These are phyloP conservation scores for Caenorhabditis wallacei DNA, from an alignment of 2,888 invertebrate genomes.

Conservation along the genomic window DNA sequence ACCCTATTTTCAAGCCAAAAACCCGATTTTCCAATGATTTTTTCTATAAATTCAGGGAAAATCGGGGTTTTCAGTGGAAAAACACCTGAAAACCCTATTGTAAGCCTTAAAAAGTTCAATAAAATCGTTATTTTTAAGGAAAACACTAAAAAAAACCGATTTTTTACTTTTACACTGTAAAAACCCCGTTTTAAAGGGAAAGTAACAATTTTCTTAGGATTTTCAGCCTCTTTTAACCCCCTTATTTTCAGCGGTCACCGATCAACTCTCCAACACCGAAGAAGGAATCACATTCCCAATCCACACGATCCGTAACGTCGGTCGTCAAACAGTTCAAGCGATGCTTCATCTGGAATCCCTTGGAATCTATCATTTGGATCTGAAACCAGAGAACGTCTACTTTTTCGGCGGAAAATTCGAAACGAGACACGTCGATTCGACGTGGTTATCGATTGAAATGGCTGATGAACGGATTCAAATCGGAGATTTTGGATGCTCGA, in stretches of 20 bases:
- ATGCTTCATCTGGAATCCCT: constrained; percentile 12
- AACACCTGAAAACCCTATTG: too few relatives aligned
- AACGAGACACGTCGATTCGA: neutral
- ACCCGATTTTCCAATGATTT: too few relatives aligned
- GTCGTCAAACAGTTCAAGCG: constrained; percentile 24
- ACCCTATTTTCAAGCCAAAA: too few relatives aligned
- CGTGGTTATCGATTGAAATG: neutral
- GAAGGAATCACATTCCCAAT: constrained; percentile 1
- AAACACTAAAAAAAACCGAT: too few relatives aligned
- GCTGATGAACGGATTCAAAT: neutral
- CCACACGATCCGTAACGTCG: neutral
- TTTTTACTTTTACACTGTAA: too few relatives aligned
- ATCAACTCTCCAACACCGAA: neutral
- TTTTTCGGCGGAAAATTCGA: constrained; percentile 2
- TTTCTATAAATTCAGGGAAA: too few relatives aligned
- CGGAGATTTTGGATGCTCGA: constrained; percentile 48
- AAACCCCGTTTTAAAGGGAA: too few relatives aligned
- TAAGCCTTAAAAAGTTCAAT: too few relatives aligned
- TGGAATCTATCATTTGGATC: constrained; percentile 28
- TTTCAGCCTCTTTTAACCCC: too few relatives aligned
- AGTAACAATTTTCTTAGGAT: too few relatives aligned
- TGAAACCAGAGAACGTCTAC: constrained; percentile 54
- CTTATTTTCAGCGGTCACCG: neutral
- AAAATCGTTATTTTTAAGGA: too few relatives aligned
- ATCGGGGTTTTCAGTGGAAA: too few relatives aligned